These are phyloP conservation scores for Scophthalmus maximus DNA, from an alignment of 2,113 vertebrate genomes.

Conservation along the genomic window DNA sequence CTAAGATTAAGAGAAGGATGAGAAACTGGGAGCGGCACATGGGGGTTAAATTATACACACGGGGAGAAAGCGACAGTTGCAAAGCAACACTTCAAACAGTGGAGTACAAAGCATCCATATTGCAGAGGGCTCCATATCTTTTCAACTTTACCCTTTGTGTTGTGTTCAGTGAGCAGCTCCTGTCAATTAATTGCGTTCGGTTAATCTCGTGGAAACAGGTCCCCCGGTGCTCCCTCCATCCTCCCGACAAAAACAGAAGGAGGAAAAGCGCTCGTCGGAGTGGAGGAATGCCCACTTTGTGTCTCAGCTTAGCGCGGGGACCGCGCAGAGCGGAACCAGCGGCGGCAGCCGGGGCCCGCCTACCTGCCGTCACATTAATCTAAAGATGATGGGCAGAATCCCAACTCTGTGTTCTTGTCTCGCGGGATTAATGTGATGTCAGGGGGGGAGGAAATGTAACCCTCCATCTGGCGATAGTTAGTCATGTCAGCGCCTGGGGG, in stretches of 20 bases:
- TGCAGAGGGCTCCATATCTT: conserved; percentile 13
- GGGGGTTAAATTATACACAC: conserved; percentile 15
- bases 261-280: conserved; percentile 17
- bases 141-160: neutral
- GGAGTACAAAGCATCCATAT: conserved; percentile 29
- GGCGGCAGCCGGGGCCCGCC: conserved; percentile 34
- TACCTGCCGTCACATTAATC: conserved; percentile 66
- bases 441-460: conserved; percentile 46
- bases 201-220: conserved; percentile 24
- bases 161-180: neutral
- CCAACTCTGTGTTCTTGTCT: conserved; percentile 46
- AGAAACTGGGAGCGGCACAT: conserved; percentile 11
- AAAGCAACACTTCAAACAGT: conserved; percentile 15
- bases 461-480: conserved; percentile 52
- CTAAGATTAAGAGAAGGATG: conserved; percentile 14
- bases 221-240: neutral
- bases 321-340: conserved; percentile 3
- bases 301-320: neutral
- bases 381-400: conserved; percentile 54
- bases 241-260: conserved; percentile 11
- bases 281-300: conserved; percentile 1
- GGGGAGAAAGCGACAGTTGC: conserved; percentile 23
- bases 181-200: conserved; percentile 17
- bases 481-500: conserved; percentile 46
- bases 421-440: conserved; percentile 63